Evolutionary conservation across 2,888 invertebrate genomes (phyloP), one percentile per base, ranked within the genome.

Genomic region (Drosophila multiciliata): DNA sequence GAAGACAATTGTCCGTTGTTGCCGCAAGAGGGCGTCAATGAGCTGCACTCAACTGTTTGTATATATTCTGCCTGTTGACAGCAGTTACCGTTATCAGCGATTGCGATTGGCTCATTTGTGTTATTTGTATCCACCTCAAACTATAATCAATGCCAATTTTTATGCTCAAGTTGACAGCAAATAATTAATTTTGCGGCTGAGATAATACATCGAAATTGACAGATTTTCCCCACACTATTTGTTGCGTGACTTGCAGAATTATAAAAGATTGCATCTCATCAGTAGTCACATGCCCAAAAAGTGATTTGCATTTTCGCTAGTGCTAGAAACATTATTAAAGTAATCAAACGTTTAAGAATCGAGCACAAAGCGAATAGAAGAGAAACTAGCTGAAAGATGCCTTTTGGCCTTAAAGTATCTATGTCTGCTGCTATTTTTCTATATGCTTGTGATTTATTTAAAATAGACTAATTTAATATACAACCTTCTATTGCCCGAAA

Each of bases 101-200:
- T 45, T 53, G 29, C 1, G 12, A n/a, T 20, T 50, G 45, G 64
- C 52, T 72, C 1, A 23, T 52, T 72, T 73, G 54, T 65, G 75
- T 65, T 42, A 29, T 35, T 35, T 77, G 40, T 36, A 82, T 80
- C 75, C 75, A 49, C 75, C 71, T 66, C 54, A 75, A 82, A 79
- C 82, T 70, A 62, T 73, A 72, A 76, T 78, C 73, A 71, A 61
- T 66, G 54, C 17, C 66, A 67, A 74, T 75, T 69, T 75, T 73
- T 73, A 82, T 66, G 73, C 36, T 49, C 26, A 17, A 59, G 35
- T 48, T 66, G 66, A 53, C 67, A 69, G 54, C 11, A 32, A 8
- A 15, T 20, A 54, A 54, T 45, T 38, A 49, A 49, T 26, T 36
- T 20, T 45, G 45, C 23, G 8, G 45, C 32, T 23, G 11, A 26